phyloP scores from a whole-genome alignment of 1,140 invertebrate genomes.

The Agrypnia vestita region DNA sequence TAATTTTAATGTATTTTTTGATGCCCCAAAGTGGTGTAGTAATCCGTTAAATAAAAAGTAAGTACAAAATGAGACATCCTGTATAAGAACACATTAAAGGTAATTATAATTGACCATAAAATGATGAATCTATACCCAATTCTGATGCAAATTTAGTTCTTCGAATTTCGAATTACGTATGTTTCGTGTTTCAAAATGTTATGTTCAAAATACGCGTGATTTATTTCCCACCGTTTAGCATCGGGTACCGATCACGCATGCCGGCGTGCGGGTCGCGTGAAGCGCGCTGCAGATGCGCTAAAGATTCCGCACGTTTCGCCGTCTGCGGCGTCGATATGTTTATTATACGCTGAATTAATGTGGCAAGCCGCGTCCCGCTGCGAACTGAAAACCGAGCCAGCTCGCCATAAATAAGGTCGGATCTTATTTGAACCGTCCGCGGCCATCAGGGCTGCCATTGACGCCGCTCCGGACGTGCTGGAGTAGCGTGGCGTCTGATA shows the following conservation, averaged over 20 bases:
- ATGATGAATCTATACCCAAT: background rate
- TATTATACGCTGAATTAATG: conserved; percentile 60
- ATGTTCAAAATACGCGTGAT: conserved; percentile 37
- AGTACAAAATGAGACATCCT: too few relatives aligned
- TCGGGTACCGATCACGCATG: conserved; percentile 42
- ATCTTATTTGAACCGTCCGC: conserved; percentile 23
- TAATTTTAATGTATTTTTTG: too few relatives aligned
- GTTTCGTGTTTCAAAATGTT: conserved; percentile 18
- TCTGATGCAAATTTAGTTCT: conserved; percentile 12
- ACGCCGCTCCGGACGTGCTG: background rate
- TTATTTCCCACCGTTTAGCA: conserved; percentile 41
- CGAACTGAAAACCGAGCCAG: conserved; percentile 39
- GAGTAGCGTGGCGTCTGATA: background rate
- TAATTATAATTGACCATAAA: too few relatives aligned
- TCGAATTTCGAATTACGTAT: background rate
- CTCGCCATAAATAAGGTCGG: conserved; percentile 29
- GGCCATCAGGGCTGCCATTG: background rate
- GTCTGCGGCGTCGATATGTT: conserved; percentile 60
- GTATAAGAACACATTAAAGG: too few relatives aligned
- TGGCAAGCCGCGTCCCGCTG: conserved; percentile 56
- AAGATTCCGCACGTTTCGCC: conserved; percentile 54
- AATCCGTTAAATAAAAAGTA: too few relatives aligned
- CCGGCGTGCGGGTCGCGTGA: conserved; percentile 38
- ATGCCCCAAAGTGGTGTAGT: too few relatives aligned
- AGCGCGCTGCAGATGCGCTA: conserved; percentile 44